Evolutionary conservation across 2,113 vertebrate species (phyloP), one percentile per base, ranked within the genome.

Genomic region (Ondatra zibethicus): DNA sequence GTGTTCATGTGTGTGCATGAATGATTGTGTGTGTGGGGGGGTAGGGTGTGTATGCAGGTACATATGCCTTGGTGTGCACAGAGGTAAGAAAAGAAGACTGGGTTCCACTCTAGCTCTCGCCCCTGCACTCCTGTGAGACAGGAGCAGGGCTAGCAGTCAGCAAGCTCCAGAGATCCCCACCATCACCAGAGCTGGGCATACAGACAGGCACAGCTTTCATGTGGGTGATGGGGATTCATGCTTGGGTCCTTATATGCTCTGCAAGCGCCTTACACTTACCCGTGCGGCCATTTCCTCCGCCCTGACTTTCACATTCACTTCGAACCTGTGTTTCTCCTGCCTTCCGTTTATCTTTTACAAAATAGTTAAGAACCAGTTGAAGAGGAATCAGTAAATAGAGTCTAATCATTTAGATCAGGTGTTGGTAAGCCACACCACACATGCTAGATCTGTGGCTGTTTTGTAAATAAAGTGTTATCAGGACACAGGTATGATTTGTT

Each of bases 381-480:
- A 25, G 39, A 93, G 17, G 29, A 52, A n/a, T 81, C 33, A 31
- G 5, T 66, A n/a, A 50, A 92, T 52, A 78, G 33, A 80, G 21
- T 76, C 68, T 80, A 76, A 52, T 47, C 25, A 66, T 31, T 21
- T 63, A 17, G 23, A 52, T 73, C 39, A 72, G 25, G 14, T 27
- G 0, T 63, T 93, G 85, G 55, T 73, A 78, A 95, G 80, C 19
- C 42, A 58, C 1, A 94, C 42, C 17, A n/a, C 23, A 88, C 1
- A 85, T 21, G 33, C 25, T 65, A 89, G 29, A 89, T 58, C 39
- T 33, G 9, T 19, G 39, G 23, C 36, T 73, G 5, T 80, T 81
- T 50, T 70, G 1, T 58, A 84, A 94, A 95, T 88, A 91, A 92
- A 96, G 73, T 82, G 91, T 91, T 91, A 88, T 42, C 78, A 75